phyloP scores from a whole-genome alignment of 2,888 invertebrate species.

The Trachelus troglodyta region DNA sequence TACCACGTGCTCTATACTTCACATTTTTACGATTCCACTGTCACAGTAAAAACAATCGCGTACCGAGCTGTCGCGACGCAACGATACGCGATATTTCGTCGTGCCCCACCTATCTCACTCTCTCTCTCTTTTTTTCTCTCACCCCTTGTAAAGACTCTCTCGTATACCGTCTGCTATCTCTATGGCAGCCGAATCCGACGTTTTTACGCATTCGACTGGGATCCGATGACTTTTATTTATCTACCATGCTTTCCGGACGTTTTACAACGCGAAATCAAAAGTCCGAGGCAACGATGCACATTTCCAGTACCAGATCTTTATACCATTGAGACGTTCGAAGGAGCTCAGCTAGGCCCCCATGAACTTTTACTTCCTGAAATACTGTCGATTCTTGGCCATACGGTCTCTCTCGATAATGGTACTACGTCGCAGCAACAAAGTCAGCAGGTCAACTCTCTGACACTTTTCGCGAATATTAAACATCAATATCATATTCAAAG shows the following conservation, averaged over 20 bases:
- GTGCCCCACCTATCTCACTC: neutral
- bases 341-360: neutral
- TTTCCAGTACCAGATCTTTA: neutral
- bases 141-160: neutral
- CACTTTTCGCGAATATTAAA: constrained; percentile 2
- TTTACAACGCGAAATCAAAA: neutral
- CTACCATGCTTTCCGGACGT: neutral
- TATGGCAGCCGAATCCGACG: neutral
- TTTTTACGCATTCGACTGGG: neutral
- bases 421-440: neutral
- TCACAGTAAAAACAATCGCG: neutral
- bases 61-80: neutral
- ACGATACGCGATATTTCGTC: neutral
- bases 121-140: neutral
- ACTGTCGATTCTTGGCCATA: neutral
- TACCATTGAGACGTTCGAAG: neutral
- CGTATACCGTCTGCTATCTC: neutral
- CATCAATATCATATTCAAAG: constrained; percentile 2
- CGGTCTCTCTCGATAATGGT: neutral
- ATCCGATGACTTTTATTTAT: neutral
- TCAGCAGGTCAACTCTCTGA: neutral
- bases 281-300: neutral
- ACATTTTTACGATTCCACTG: neutral
- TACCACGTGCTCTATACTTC: neutral
- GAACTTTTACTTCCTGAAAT: neutral